Evolutionary conservation across 2,888 invertebrate species (phyloP), one percentile per base, ranked within the genome.

Genomic region (Chrysolina oricalcia): DNA sequence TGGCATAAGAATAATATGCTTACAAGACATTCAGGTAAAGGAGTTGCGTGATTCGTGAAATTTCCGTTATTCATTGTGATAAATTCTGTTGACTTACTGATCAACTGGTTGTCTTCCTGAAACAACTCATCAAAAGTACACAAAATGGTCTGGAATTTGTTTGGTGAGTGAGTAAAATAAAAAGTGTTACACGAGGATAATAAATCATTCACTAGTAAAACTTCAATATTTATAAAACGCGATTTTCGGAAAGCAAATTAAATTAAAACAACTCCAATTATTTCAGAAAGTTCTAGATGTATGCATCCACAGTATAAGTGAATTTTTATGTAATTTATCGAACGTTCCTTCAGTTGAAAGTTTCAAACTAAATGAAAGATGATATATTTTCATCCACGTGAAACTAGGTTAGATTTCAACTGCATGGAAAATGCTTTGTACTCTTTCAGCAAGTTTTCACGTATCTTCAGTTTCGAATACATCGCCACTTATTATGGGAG

Each of bases 311-410:
- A 73, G 64, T 73, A 21, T 21, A 53, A 19, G 63, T 73, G 56
- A 59, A 35, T 50, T 68, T 73, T 69, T 50, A 41, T 46, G 35
- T 64, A 69, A 73, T 73, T 73, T 69, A 73, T 69, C 62, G 46
- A 67, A 73, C 19, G 69, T 50, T 68, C 68, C 59, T 67, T 48
- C 43, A 43, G 67, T 56, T 40, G 13, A 46, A 73, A 73, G 73
- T 73, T 73, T 41, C 19, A 63, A 73, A 68, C 68, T 73, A 63
- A 73, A 73, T 73, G 68, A 50, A 73, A 73, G 68, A 73, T 73
- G 68, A 73, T 73, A 73, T 72, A 66, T 67, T 41, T 40, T 4
- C 46, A 59, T 59, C 67, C 17, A 27, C 40, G 53, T 67, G 46
- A 48, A 72, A 67, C 56, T 41, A 27, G 62, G 64, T 72, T 56